Evolutionary conservation across 1,140 invertebrate genomes (phyloP), one percentile per base, ranked within the genome.

Genomic region (Branchinecta lynchi): DNA sequence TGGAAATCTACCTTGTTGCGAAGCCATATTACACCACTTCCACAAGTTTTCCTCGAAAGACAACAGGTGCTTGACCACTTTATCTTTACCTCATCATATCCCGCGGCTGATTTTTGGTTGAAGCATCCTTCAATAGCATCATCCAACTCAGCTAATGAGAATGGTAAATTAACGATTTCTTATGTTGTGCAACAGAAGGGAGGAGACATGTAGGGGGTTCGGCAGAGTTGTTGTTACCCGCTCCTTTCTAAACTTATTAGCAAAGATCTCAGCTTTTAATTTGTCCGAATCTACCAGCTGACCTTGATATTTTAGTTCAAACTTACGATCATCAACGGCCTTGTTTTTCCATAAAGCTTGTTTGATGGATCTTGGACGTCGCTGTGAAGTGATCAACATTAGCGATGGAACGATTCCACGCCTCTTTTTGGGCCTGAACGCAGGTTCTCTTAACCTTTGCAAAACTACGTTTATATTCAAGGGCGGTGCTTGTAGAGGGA

Each of bases 291-390:
- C n/a, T n/a, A n/a, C n/a, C n/a, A n/a, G n/a, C n/a, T n/a, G n/a
- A n/a, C n/a, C 46, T 51, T 9, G 9, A 51, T 9, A n/a, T 51
- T 9, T 9, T 51, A 51, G 9, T 9, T 51, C n/a, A 51, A 9
- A 51, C n/a, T 51, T 51, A n/a, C n/a, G 46, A 51, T 51, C 46
- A 51, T 51, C n/a, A 51, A 51, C 9, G 9, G 46, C n/a, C 46
- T 51, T n/a, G 9, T n/a, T n/a, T 51, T 51, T 51, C 46, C 46
- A 51, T 51, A 9, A 9, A 51, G 9, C 46, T 51, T 51, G 46
- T n/a, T 51, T 51, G 46, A n/a, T n/a, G 46, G n/a, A 51, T 51
- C 46, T 51, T 51, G n/a, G 46, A 51, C n/a, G n/a, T n/a, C n/a
- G 9, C 46, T 9, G 46, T 51, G 46, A 9, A 9, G n/a, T 51